Percentiles rank a stretch among this genome's conserved stretches.
phyloP scores from a whole-genome alignment of 2,797 vertebrate genomes.

The Selene dorsalis region DNA sequence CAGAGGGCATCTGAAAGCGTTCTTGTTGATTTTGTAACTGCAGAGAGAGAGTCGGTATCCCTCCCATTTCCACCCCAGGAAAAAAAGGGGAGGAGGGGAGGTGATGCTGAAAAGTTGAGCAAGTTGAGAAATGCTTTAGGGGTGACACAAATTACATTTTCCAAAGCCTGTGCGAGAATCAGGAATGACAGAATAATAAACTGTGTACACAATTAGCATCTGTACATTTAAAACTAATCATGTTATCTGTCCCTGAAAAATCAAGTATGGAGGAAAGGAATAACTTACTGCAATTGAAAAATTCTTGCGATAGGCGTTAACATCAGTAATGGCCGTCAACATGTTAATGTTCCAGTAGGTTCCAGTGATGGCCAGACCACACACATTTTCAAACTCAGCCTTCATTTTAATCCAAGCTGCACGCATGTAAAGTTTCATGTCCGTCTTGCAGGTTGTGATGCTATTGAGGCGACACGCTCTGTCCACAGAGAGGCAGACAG shows the following conservation, averaged over 20 bases:
- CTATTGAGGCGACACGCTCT: no score
- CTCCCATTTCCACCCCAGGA: slow-evolving; percentile 66
- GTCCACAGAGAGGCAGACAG: no score
- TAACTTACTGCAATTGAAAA: slow-evolving; percentile 1
- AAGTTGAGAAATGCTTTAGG: slow-evolving; percentile 59
- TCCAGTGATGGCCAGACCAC: not conserved
- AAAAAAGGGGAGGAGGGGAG: slow-evolving; percentile 19
- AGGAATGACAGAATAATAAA: slow-evolving; percentile 58
- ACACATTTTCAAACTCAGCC: not conserved
- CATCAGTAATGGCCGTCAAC: not conserved
- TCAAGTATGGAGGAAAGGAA: slow-evolving; percentile 7
- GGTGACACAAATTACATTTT: slow-evolving; percentile 64
- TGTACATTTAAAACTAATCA: slow-evolving; percentile 24
- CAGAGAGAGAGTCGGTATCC: slow-evolving; percentile 66
- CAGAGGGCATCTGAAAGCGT: slow-evolving; percentile 79
- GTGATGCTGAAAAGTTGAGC: slow-evolving; percentile 48
- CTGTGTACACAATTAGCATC: slow-evolving; percentile 33
- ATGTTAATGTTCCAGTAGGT: not conserved
- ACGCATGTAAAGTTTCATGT: not conserved
- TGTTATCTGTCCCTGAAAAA: slow-evolving; percentile 20
- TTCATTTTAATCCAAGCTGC: not conserved
- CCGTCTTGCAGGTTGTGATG: no score
- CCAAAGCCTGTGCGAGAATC: slow-evolving; percentile 53
- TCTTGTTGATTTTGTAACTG: slow-evolving; percentile 82
- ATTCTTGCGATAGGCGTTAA: not conserved